Evolutionary conservation across 2,888 invertebrate genomes (phyloP).

Genomic region (Drosophila aldrichi): DNA sequence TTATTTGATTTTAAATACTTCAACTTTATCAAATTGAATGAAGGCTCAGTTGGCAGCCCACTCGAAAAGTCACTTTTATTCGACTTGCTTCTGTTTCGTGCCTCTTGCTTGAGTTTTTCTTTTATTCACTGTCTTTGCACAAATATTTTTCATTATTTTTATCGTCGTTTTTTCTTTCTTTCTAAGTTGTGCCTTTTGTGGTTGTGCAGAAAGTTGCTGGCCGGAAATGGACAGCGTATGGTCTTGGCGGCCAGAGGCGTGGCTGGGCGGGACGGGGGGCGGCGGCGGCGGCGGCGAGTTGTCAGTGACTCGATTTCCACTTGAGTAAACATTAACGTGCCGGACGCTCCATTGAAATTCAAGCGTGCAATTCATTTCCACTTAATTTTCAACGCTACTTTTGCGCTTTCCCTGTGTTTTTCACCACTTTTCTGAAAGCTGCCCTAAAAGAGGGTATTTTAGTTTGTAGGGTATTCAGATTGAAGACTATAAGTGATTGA

Average conservation of each 20-base stretch:
- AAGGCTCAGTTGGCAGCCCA: conserved; percentile 17
- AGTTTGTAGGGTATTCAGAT: not conserved
- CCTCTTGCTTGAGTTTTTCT: conserved; percentile 15
- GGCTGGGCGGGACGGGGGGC: not conserved
- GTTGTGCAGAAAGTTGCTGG: conserved; percentile 64
- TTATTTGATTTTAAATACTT: not conserved
- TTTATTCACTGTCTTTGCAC: conserved; percentile 47
- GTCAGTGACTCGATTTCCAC: conserved; percentile 80
- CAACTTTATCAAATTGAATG: not conserved
- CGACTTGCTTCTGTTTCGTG: conserved; percentile 15
- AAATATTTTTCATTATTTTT: conserved; percentile 57
- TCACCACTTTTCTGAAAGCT: conserved; percentile 14
- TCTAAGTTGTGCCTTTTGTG: conserved; percentile 49
- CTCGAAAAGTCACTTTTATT: conserved; percentile 27
- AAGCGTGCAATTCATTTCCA: conserved; percentile 82
- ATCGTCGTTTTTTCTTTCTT: not conserved
- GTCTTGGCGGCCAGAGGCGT: not conserved
- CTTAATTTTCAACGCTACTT: conserved; percentile 78
- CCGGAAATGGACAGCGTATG: conserved; percentile 66
- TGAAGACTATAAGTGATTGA: not conserved
- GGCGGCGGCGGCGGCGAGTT: conserved; percentile 2
- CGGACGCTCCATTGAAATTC: conserved; percentile 80
- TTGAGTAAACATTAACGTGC: conserved; percentile 82
- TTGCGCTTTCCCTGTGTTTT: conserved; percentile 36
- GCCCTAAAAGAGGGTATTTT: not conserved